These are phyloP conservation scores for Metopia argyrocephala DNA, from an alignment of 2,888 invertebrate species.

Conservation along the genomic window DNA sequence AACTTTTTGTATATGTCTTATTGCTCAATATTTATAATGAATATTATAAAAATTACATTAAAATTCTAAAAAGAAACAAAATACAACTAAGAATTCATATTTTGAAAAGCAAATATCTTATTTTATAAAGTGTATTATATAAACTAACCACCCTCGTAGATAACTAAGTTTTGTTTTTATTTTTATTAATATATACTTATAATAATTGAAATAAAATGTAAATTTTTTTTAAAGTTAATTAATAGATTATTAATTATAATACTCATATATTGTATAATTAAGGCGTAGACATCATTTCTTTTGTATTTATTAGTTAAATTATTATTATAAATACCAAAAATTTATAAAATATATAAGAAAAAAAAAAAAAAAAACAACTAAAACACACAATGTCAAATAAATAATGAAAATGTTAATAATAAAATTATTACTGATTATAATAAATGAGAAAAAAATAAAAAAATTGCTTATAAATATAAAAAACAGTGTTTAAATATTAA, in stretches of 20 bases:
- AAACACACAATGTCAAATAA: too few relatives aligned
- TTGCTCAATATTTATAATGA: slow-evolving; percentile 54
- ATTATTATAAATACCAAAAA: slow-evolving; percentile 25
- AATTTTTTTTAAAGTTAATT: slow-evolving; percentile 37
- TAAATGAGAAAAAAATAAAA: slow-evolving; percentile 21
- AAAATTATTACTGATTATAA: slow-evolving; percentile 55
- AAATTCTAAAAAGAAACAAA: slow-evolving; percentile 49
- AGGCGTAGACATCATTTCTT: slow-evolving; percentile 32
- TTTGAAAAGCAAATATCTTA: not conserved
- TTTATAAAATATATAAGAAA: slow-evolving; percentile 8
- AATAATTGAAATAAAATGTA: slow-evolving; percentile 35
- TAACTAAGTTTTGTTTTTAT: not conserved
- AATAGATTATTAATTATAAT: too few relatives aligned
- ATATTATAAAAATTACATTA: slow-evolving; percentile 54
- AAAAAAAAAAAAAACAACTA: slow-evolving; percentile 2
- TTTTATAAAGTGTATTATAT: not conserved
- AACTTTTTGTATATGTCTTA: slow-evolving; percentile 56
- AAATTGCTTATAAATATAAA: slow-evolving; percentile 55
- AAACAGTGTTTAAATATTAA: not conserved
- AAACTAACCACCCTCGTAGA: too few relatives aligned
- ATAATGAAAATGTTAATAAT: slow-evolving; percentile 58
- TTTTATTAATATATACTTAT: not conserved
- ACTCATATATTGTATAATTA: slow-evolving; percentile 7
- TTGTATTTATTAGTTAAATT: slow-evolving; percentile 55
- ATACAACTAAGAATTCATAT: slow-evolving; percentile 2